These are phyloP conservation scores for Coluber constrictor DNA, from an alignment of 2,797 vertebrate species.

Conservation along the genomic window DNA sequence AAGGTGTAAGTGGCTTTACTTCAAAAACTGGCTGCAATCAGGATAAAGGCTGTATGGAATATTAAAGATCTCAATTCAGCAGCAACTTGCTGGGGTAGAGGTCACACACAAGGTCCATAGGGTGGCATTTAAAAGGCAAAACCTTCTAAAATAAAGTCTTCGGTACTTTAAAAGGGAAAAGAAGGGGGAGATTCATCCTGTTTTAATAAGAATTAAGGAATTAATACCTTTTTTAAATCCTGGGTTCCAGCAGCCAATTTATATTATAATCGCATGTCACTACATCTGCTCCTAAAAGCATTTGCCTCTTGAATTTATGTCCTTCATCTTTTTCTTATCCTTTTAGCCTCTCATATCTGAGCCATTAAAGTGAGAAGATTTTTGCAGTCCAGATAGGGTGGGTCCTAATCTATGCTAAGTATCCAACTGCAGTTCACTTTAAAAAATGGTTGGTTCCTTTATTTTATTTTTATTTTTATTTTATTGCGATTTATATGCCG, in stretches of 20 bases:
- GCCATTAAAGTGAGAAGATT: neutral
- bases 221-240: neutral
- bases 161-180: neutral
- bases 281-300: neutral
- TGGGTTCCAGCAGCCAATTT: neutral
- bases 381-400: neutral
- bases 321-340: neutral
- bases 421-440: neutral
- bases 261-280: rapidly evolving
- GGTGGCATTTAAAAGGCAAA: neutral
- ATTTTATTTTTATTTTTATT: too few relatives aligned
- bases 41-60: neutral
- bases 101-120: neutral
- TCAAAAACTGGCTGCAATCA: neutral
- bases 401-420: neutral
- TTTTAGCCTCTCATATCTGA: neutral
- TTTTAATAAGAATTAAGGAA: neutral
- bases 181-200: neutral
- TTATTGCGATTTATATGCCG: too few relatives aligned
- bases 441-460: neutral
- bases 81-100: neutral
- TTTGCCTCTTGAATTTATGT: neutral
- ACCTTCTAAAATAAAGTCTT: neutral
- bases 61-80: neutral
- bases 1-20: neutral